These are phyloP conservation scores for Micromesistius poutassou DNA, from an alignment of 2,797 vertebrate genomes.

Conservation along the genomic window DNA sequence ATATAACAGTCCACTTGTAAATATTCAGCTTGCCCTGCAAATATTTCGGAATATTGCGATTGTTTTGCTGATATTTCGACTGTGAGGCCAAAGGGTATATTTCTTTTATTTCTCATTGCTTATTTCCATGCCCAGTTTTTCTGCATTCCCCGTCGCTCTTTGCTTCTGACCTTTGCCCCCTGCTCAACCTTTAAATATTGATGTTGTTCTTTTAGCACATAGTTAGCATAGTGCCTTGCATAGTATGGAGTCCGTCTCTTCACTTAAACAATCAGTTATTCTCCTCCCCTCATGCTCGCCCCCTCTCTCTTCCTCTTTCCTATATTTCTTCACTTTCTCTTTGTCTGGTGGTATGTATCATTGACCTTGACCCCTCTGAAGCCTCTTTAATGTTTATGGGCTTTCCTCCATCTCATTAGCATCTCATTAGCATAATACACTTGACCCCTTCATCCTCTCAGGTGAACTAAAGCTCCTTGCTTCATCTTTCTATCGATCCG, in stretches of 20 bases:
- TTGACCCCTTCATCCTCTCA: conserved; percentile 31
- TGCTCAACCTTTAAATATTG: not conserved
- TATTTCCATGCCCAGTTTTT: not conserved
- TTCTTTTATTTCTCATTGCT: not conserved
- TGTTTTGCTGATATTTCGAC: not conserved
- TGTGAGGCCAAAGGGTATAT: not conserved
- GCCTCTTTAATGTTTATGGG: conserved; percentile 50
- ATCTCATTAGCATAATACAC: conserved; percentile 57
- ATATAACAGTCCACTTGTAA: not conserved
- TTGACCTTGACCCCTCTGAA: conserved; percentile 32
- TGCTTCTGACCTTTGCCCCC: not conserved
- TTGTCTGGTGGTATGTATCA: not conserved
- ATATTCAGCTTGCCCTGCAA: not conserved
- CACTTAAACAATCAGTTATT: not conserved
- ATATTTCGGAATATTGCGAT: not conserved
- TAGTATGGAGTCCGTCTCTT: not conserved
- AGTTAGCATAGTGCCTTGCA: conserved; percentile 2
- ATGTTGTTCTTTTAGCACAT: not conserved
- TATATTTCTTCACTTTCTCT: not conserved
- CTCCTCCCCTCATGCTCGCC: not conserved
- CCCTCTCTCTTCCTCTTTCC: not conserved
- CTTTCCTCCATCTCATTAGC: conserved; percentile 40
- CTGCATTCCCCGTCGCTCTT: not conserved
- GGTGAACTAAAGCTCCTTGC: conserved; percentile 31
- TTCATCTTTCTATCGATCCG: not conserved